Conservation (phyloP, 2,113 vertebrate genomes). For the Neodontobutis hainanensis region DNA sequence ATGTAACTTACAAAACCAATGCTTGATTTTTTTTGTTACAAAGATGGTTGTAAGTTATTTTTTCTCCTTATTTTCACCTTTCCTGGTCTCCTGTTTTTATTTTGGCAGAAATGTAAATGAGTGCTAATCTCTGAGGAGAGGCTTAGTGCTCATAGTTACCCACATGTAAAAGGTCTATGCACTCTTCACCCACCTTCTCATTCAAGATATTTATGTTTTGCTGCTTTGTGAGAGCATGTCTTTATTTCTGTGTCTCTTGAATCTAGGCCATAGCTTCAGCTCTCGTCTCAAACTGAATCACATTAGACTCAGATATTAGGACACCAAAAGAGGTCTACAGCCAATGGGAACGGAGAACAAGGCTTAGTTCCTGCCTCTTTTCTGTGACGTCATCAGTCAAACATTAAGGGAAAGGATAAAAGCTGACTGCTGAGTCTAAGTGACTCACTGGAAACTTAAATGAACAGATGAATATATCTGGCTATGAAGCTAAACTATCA, state of each 20-base stretch:
- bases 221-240: background rate
- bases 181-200: too few species aligned
- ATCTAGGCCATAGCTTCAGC: constrained; percentile 63
- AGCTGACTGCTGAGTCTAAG: too few species aligned
- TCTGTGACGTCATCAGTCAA: constrained; percentile 22
- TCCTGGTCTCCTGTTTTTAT: background rate
- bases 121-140: constrained; percentile 32
- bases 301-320: constrained; percentile 27
- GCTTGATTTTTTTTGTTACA: background rate
- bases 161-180: too few species aligned
- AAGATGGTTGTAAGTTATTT: background rate
- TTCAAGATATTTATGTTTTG: background rate
- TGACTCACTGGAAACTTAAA: too few species aligned
- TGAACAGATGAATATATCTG: too few species aligned
- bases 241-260: background rate
- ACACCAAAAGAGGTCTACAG: background rate
- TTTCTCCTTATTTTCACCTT: background rate
- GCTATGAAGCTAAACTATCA: too few species aligned
- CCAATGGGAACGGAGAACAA: constrained; percentile 19
- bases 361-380: background rate
- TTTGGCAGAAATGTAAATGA: constrained; percentile 39
- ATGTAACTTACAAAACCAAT: too few species aligned
- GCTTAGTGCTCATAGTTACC: background rate
- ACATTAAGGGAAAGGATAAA: background rate
- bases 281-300: constrained; percentile 40